Conservation (phyloP, 1,140 invertebrate species). For the Bombus waltoni region DNA sequence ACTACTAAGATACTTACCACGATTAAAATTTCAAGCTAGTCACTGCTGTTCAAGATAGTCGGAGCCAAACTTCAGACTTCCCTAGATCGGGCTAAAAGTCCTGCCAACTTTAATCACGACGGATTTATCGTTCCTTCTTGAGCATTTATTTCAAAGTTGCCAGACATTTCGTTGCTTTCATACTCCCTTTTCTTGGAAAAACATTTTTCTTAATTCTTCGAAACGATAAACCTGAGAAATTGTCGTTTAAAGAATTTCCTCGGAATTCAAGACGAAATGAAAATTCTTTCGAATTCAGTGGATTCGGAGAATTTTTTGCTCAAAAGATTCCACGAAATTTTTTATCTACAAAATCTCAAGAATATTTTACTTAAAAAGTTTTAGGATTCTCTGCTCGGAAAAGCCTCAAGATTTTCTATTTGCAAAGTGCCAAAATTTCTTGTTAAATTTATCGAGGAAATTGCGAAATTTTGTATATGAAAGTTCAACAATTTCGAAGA, state of each 20-base stretch:
- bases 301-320: too few species aligned
- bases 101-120: neutral
- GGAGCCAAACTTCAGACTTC: neutral
- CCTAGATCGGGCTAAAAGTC: neutral
- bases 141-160: neutral
- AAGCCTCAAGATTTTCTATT: too few species aligned
- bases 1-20: neutral
- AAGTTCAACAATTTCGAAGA: neutral
- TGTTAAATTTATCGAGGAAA: neutral
- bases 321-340: neutral
- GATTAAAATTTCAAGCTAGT: constrained; percentile 17
- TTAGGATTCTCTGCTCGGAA: too few species aligned
- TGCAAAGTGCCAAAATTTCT: neutral
- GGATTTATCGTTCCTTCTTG: neutral
- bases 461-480: too few species aligned
- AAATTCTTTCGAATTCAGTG: too few species aligned
- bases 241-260: too few species aligned
- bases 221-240: neutral
- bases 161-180: neutral
- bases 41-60: neutral
- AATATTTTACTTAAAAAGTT: neutral
- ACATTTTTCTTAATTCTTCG: neutral
- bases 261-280: too few species aligned
- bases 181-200: neutral
- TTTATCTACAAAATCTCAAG: neutral